A percentile compares a stretch with the other conserved stretches of the same genome.
Conservation (phyloP, 23 tunicate genomes). For the Styela plicata region DNA sequence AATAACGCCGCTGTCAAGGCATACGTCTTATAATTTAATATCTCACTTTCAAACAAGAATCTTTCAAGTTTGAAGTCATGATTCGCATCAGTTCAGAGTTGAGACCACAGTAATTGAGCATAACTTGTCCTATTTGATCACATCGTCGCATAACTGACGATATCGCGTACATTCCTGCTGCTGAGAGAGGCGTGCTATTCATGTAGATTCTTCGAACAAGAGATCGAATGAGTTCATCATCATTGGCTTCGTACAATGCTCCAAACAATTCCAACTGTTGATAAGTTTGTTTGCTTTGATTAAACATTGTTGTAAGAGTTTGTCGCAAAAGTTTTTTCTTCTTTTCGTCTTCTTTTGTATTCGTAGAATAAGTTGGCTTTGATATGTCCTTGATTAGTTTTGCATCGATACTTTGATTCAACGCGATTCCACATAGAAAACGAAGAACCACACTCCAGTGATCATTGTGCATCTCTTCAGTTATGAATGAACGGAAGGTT, state of each 20-base stretch:
- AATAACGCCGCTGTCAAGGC: background rate
- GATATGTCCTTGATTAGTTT: background rate
- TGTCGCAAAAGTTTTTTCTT: background rate
- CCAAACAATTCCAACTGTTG: background rate
- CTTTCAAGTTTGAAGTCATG: background rate
- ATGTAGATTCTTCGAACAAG: background rate
- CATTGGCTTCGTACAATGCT: conserved; percentile 2
- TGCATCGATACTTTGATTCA: background rate
- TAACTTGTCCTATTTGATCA: background rate
- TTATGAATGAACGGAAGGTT: background rate
- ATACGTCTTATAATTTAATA: background rate
- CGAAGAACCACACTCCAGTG: background rate
- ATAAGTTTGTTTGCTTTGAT: background rate
- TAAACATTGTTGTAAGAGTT: background rate
- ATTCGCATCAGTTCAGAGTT: background rate
- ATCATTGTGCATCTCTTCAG: background rate
- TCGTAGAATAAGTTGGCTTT: background rate
- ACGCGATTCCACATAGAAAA: background rate
- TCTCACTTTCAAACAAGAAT: background rate
- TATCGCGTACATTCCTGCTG: background rate
- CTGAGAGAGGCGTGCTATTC: background rate
- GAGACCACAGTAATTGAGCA: background rate
- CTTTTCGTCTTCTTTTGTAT: background rate
- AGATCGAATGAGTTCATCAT: background rate
- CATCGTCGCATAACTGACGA: background rate